Base-by-base conservation (phyloP, 1,140 invertebrate genomes). In the Panagrolaimus sp. region DNA sequence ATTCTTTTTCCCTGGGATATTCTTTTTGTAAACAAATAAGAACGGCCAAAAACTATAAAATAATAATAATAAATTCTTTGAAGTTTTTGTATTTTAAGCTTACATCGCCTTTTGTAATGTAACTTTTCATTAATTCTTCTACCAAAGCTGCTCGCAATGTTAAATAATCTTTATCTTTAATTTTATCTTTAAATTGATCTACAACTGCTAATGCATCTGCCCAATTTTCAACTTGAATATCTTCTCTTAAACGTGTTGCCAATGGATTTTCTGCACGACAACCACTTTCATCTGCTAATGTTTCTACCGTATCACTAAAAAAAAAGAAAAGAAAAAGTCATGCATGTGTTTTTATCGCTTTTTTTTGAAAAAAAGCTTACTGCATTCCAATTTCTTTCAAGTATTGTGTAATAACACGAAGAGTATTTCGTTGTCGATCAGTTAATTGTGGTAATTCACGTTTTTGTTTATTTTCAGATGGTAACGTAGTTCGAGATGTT, bases 341-440 rank as follows among this genome's bases (percentile, higher is more conserved):
- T 38, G 31, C 31, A 38, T 7, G 2, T 38, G 2, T 38, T 38
- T 38, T 38, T 38, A 38, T 38, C 31, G 31, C 7, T 38, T 38
- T 38, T 38, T 38, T 38, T 7, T 25, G 43, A 72, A 63, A 14
- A 31, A 43, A 72, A 46, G 67, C 68, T 73, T 48, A 75, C 74
- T 47, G 31, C 69, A 76, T 70, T 31, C 74, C 74, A 48, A 76
- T 27, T 42, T 65, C 63, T 14, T 47, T 61, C 14, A 76, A 66
- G 66, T 76, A 79, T 42, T 76, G 74, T 16, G 77, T 76, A 62
- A 76, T 79, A 61, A 76, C 48, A 8, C 74, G 68, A 16, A 76
- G 63, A 8, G 76, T 76, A 51, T 79, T 79, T 31, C 66, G 48
- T 51, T 76, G 74, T 20, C 61, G 42, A 42, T 76, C 75, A 20